Percentiles rank a stretch among this genome's conserved stretches.
Evolutionary conservation across 2,888 invertebrate genomes (phyloP).

Genomic region (Yponomeuta plumbellus): DNA sequence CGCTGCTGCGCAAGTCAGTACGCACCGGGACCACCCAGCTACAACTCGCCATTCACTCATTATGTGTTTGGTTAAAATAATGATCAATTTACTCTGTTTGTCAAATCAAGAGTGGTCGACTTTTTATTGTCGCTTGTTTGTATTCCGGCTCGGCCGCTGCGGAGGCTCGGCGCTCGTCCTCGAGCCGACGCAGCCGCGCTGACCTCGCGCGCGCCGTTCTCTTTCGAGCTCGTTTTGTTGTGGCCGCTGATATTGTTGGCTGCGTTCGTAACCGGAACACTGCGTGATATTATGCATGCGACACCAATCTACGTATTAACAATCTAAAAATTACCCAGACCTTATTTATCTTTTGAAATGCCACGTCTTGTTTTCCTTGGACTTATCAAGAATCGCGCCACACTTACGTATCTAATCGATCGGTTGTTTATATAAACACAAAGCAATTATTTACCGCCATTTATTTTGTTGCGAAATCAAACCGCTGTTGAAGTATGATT

Average conservation of each 20-base stretch:
- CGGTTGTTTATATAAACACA: background rate
- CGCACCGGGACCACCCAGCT: background rate
- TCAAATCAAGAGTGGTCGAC: no score
- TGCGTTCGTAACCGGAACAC: background rate
- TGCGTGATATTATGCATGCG: background rate
- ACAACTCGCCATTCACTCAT: no score
- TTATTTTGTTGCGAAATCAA: background rate
- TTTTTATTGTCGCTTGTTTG: background rate
- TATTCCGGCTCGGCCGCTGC: background rate
- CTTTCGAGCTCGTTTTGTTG: slow-evolving; percentile 1
- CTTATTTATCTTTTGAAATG: background rate
- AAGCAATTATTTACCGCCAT: background rate
- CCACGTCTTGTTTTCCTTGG: background rate
- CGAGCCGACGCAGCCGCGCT: background rate
- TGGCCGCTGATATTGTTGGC: background rate
- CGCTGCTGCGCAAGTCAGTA: slow-evolving; percentile 42
- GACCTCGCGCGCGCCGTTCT: background rate
- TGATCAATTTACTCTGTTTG: no score
- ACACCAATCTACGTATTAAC: slow-evolving; percentile 2
- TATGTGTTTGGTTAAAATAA: no score
- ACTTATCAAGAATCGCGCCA: slow-evolving; percentile 3
- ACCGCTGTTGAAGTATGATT: background rate
- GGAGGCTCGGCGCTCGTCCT: slow-evolving; percentile 3
- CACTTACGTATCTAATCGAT: background rate
- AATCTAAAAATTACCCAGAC: slow-evolving; percentile 5